Evolutionary conservation across 2,888 invertebrate genomes (phyloP), one percentile per base, ranked within the genome.

Genomic region (Drosophila peninsularis): DNA sequence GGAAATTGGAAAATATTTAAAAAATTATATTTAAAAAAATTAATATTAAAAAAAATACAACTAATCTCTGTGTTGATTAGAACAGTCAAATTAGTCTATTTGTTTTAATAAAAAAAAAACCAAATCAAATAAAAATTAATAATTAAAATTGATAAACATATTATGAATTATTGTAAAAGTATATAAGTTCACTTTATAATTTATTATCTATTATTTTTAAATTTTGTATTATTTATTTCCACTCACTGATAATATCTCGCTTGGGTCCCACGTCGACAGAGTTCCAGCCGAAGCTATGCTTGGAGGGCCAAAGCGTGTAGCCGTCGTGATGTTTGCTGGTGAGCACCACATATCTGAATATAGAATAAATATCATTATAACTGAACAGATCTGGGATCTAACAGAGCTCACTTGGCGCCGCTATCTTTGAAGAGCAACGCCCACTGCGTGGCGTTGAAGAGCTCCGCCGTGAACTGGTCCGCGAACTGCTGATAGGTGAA

Each of bases 401-500:
- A 27, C 13, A 1, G 17, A 19, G 19, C 19, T 54, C 93, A 97
- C 96, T 95, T 97, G 49, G 98, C 99, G 52, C 98, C 98, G 44
- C 98, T 95, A 68, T 95, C 94, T 53, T 94, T 91, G 85, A 99
- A 97, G 13, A 98, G 93, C 58, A 95, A 93, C 0, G 97, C 97
- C 98, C 98, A 99, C 82, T 95, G 93, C 0, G 94, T 93, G 0
- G 98, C 95, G 91, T 98, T 94, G 89, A 96, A 99, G 88, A 98
- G 96, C 91, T 98, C 97, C 0, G 98, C 97, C 1, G 95, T 97
- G 85, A 99, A 98, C 89, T 96, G 95, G 21, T 94, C 94, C 0
- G 96, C 98, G 93, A 99, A 98, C 64, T 98, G 97, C 89, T 97
- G 97, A 92, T 99, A 99, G 0, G 96, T 95, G 88, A 97, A 98